Percentiles rank a stretch among this genome's conserved stretches.
These are phyloP conservation scores for Volucella zonaria DNA, from an alignment of 2,888 invertebrate genomes.

Conservation along the genomic window DNA sequence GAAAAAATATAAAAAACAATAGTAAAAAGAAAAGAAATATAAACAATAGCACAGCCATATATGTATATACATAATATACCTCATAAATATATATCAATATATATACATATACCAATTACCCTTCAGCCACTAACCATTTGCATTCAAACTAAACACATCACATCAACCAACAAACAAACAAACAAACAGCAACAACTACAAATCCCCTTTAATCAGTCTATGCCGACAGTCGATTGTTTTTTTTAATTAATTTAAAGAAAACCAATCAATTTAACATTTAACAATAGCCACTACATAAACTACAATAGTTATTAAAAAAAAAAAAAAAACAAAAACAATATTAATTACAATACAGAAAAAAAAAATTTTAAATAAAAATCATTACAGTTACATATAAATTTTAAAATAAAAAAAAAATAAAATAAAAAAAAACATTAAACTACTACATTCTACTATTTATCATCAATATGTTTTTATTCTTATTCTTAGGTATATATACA, in stretches of 20 bases:
- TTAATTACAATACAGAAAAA: slow-evolving; percentile 28
- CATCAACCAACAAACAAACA: slow-evolving; percentile 64
- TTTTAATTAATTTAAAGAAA: slow-evolving; percentile 73
- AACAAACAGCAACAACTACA: slow-evolving; percentile 83
- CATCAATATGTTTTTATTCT: slow-evolving; percentile 72
- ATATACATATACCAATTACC: slow-evolving; percentile 70
- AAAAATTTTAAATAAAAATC: slow-evolving; percentile 23
- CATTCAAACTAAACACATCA: slow-evolving; percentile 54
- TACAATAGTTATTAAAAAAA: slow-evolving; percentile 69
- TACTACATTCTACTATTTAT: slow-evolving; percentile 65
- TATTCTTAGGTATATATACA: slow-evolving; percentile 63
- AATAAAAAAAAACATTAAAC: slow-evolving; percentile 69
- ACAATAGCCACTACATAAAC: slow-evolving; percentile 73
- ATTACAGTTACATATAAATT: slow-evolving; percentile 52
- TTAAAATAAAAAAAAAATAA: slow-evolving; percentile 57
- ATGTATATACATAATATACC: slow-evolving; percentile 62
- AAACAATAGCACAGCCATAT: slow-evolving; percentile 69
- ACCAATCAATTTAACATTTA: slow-evolving; percentile 68
- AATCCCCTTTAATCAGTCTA: slow-evolving; percentile 84
- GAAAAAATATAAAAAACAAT: slow-evolving; percentile 49
- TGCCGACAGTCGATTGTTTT: slow-evolving; percentile 85
- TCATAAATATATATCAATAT: slow-evolving; percentile 70
- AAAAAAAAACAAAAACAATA: slow-evolving; percentile 49
- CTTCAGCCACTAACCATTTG: slow-evolving; percentile 54
- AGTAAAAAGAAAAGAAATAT: slow-evolving; percentile 62